Conservation (phyloP, 2,888 invertebrate genomes). For the Dynastes grantii region DNA sequence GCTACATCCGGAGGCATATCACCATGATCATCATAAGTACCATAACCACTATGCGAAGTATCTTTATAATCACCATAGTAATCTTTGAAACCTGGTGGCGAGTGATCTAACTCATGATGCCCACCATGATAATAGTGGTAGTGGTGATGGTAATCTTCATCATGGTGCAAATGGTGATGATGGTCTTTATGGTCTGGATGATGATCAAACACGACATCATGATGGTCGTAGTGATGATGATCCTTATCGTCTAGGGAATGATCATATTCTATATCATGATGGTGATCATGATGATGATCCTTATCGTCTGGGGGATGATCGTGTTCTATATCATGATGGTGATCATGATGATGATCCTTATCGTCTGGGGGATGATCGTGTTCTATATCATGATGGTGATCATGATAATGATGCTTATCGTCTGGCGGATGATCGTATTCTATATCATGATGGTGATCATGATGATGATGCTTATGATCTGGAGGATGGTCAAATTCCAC, state of each 20-base stretch:
- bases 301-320: neutral
- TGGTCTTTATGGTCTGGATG: neutral
- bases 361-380: too few relatives aligned
- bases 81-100: neutral
- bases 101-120: neutral
- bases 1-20: neutral
- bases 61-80: neutral
- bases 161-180: neutral
- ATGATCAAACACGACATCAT: neutral
- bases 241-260: too few relatives aligned
- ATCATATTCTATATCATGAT: neutral
- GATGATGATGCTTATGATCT: neutral
- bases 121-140: neutral
- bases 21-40: too few relatives aligned
- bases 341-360: conserved; percentile 1
- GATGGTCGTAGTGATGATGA: neutral
- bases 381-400: too few relatives aligned
- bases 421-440: too few relatives aligned
- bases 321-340: neutral
- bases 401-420: too few relatives aligned
- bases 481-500: neutral
- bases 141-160: conserved; percentile 8
- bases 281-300: neutral
- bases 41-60: too few relatives aligned
- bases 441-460: neutral